phyloP scores from a whole-genome alignment of 2,888 invertebrate genomes.

The Tetramorium bicarinatum region DNA sequence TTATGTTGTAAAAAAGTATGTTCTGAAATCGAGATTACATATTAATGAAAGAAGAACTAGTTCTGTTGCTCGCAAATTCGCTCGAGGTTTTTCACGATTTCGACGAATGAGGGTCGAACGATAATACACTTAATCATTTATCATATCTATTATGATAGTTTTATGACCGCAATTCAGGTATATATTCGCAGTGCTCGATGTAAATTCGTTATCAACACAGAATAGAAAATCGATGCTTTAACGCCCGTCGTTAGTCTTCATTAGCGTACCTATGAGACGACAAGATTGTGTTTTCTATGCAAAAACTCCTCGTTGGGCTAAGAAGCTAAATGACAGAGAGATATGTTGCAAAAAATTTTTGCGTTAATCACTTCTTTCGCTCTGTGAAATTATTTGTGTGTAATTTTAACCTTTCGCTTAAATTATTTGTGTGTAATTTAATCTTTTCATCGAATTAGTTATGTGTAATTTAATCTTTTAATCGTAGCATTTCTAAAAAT shows the following conservation, averaged over 20 bases:
- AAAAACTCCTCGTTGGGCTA: conserved; percentile 19
- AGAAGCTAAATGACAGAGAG: conserved; percentile 19
- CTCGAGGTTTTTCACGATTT: neutral
- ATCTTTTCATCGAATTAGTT: no score
- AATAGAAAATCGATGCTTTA: conserved; percentile 49
- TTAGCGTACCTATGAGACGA: conserved; percentile 46
- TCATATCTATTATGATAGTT: conserved; percentile 11
- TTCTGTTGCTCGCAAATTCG: neutral
- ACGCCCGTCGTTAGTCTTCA: conserved; percentile 47
- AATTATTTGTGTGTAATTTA: no score
- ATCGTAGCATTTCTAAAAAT: neutral
- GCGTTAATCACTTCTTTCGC: neutral
- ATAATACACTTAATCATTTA: conserved; percentile 24
- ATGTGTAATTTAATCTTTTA: neutral
- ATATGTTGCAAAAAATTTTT: neutral
- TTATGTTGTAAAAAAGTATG: neutral
- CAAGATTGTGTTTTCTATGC: conserved; percentile 42
- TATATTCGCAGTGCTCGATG: conserved; percentile 4
- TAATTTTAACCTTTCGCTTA: neutral
- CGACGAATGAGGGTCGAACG: neutral
- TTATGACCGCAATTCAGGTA: neutral
- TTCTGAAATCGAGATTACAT: neutral
- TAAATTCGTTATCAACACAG: conserved; percentile 39
- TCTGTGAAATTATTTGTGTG: neutral
- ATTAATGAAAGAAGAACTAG: neutral